These are phyloP conservation scores for Trididemnum clinides DNA, from an alignment of 23 tunicate genomes.

Conservation along the genomic window DNA sequence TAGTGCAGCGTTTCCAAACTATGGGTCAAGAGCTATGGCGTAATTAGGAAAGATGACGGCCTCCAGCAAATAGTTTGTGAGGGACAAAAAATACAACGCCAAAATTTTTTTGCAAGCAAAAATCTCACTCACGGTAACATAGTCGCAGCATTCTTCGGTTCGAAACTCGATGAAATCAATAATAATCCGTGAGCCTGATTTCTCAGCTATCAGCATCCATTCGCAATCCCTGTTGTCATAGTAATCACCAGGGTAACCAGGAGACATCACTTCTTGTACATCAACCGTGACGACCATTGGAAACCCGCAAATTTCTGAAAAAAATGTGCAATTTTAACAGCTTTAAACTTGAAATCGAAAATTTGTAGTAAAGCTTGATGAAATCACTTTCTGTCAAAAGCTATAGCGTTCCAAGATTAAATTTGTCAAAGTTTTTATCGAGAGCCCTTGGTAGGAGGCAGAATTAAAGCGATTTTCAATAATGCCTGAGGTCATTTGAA, in stretches of 20 bases:
- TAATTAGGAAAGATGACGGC: no score
- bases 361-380: no score
- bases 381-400: no score
- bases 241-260: neutral
- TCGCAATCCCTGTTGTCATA: neutral
- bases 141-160: neutral
- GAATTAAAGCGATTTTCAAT: no score
- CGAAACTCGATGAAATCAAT: neutral
- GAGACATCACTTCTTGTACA: neutral
- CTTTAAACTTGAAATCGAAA: neutral
- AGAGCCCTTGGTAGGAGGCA: neutral
- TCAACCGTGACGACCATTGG: no score
- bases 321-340: neutral
- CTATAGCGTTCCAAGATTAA: neutral
- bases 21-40: neutral
- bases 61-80: no score
- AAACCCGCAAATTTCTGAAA: neutral
- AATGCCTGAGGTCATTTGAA: no score
- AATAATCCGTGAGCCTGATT: neutral
- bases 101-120: no score
- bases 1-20: no score
- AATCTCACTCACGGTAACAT: no score
- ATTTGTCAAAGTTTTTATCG: neutral
- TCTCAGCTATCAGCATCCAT: neutral
- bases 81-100: no score